A percentile compares a stretch with the other conserved stretches of the same genome.
phyloP scores from a whole-genome alignment of 2,888 invertebrate species.

The Cephus rjabovi region DNA sequence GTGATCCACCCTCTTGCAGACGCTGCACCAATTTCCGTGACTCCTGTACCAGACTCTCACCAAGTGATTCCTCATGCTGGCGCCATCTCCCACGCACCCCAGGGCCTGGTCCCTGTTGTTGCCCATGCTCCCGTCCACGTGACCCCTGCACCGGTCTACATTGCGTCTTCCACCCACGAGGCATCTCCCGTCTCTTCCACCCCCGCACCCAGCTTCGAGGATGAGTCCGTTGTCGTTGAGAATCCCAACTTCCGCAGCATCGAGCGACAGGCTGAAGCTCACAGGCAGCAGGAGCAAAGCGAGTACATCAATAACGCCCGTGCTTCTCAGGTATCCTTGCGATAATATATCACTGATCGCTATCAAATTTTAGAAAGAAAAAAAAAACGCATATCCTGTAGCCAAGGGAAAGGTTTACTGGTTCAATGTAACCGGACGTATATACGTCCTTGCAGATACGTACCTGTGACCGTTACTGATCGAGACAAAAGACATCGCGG shows the following conservation, averaged over 20 bases:
- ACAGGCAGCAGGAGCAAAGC: slow-evolving; percentile 18
- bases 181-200: slow-evolving; percentile 29
- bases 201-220: slow-evolving; percentile 35
- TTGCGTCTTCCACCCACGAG: slow-evolving; percentile 29
- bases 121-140: slow-evolving; percentile 36
- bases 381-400: neutral
- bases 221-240: slow-evolving; percentile 59
- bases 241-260: slow-evolving; percentile 56
- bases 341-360: neutral
- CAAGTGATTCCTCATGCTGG: slow-evolving; percentile 37
- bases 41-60: slow-evolving; percentile 35
- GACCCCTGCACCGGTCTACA: slow-evolving; percentile 26
- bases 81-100: slow-evolving; percentile 32
- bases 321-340: neutral
- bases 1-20: slow-evolving; percentile 56
- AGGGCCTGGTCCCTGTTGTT: slow-evolving; percentile 30
- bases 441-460: neutral
- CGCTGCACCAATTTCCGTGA: slow-evolving; percentile 34
- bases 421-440: neutral
- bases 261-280: slow-evolving; percentile 16
- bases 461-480: neutral
- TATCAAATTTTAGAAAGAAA: neutral
- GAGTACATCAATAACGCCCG: slow-evolving; percentile 15
- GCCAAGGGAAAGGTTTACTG: neutral
- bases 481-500: neutral